Percentiles rank a stretch among this genome's conserved stretches.
Evolutionary conservation across 2,888 invertebrate species (phyloP).

Genomic region (Melanostoma mellinum): DNA sequence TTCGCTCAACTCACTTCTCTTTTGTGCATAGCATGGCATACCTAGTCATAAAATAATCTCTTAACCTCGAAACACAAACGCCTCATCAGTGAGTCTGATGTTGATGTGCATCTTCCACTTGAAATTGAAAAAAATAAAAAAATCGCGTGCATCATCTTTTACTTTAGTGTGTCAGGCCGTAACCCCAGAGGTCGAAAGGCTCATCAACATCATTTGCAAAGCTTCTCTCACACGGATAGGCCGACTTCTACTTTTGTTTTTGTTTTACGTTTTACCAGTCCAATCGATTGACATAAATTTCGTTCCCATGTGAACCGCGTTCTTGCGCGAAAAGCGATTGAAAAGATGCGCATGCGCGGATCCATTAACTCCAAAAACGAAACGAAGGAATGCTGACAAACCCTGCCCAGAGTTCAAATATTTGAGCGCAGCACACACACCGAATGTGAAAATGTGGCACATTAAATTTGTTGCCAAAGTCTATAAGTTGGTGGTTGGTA

Average conservation of each 20-base stretch:
- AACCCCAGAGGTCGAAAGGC: constrained; percentile 62
- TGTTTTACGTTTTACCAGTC: constrained; percentile 32
- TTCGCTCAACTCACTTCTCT: constrained; percentile 10
- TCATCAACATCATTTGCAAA: constrained; percentile 53
- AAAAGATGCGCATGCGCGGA: constrained; percentile 49
- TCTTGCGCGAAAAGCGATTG: constrained; percentile 6
- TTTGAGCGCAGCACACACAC: constrained; percentile 34
- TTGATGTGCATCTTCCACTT: constrained; percentile 33
- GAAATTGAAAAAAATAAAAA: constrained; percentile 11
- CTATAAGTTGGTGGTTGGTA: constrained; percentile 14
- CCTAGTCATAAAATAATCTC: constrained; percentile 56
- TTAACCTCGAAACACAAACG: constrained; percentile 42
- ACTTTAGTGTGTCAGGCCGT: constrained; percentile 63
- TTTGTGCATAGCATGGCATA: constrained; percentile 11
- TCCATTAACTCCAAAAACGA: constrained; percentile 36
- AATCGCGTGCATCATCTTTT: constrained; percentile 61
- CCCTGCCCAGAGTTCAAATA: constrained; percentile 67
- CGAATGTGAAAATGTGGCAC: constrained; percentile 58
- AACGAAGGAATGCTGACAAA: constrained; percentile 49
- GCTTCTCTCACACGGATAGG: constrained; percentile 32
- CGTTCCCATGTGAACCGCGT: constrained; percentile 55
- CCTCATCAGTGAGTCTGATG: constrained; percentile 19
- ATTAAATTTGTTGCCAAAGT: constrained; percentile 35
- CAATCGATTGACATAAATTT: constrained; percentile 64
- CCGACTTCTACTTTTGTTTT: constrained; percentile 42